phyloP scores from a whole-genome alignment of 2,797 vertebrate genomes.

The Pantherophis vulpinus region DNA sequence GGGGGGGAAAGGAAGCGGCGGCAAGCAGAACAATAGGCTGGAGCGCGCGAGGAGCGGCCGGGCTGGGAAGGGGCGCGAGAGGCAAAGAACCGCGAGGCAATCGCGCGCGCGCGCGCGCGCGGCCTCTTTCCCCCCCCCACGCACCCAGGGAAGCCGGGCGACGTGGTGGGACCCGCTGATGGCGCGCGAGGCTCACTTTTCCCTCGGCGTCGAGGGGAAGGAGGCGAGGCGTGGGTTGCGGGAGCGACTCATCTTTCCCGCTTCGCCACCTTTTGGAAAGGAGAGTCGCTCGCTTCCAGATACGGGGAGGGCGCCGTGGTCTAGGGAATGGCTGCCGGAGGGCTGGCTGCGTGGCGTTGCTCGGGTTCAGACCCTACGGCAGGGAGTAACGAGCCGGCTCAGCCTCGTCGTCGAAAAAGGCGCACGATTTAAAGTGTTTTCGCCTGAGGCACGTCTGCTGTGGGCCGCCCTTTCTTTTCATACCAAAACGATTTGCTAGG shows the following conservation, averaged over 20 bases:
- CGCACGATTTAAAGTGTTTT: background rate
- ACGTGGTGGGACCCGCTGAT: background rate
- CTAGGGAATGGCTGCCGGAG: background rate
- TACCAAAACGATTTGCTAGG: background rate
- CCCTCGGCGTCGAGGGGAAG: background rate
- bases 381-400: background rate
- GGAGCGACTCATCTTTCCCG: background rate
- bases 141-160: background rate
- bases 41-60: too few relatives aligned
- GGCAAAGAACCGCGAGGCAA: background rate
- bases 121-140: rapidly evolving
- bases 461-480: background rate
- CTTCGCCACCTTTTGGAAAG: background rate
- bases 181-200: background rate
- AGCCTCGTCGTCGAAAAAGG: background rate
- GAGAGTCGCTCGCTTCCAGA: background rate
- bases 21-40: background rate
- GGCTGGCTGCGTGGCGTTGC: background rate
- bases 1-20: background rate
- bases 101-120: too few relatives aligned
- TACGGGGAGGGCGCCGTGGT: background rate
- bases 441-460: background rate
- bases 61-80: background rate
- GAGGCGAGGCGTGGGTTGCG: background rate
- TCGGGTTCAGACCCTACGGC: background rate